A percentile compares a stretch with the other conserved stretches of the same genome.
phyloP scores from a whole-genome alignment of 1,140 invertebrate species.

The Orius insidiosus region DNA sequence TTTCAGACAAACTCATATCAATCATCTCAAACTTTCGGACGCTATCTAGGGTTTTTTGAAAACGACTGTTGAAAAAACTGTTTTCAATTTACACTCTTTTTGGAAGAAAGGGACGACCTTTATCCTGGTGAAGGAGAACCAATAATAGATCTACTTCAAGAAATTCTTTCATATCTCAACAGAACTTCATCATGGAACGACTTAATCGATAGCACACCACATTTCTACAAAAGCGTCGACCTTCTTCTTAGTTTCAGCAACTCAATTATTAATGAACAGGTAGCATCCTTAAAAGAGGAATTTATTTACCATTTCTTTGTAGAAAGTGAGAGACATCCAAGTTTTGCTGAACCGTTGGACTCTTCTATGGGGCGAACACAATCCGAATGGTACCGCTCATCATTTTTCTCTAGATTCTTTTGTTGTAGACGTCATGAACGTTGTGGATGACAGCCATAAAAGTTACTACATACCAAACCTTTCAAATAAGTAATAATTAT shows the following conservation, averaged over 20 bases:
- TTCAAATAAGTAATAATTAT: background rate
- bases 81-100: slow-evolving; percentile 6
- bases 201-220: slow-evolving; percentile 11
- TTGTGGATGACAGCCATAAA: background rate
- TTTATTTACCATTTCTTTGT: too few relatives aligned
- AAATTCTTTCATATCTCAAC: slow-evolving; percentile 14
- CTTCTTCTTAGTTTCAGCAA: slow-evolving; percentile 10
- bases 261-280: slow-evolving; percentile 16
- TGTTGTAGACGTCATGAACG: slow-evolving; percentile 13
- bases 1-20: slow-evolving; percentile 40
- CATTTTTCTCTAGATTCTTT: slow-evolving; percentile 12
- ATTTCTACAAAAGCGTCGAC: slow-evolving; percentile 16
- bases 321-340: slow-evolving; percentile 16
- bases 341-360: slow-evolving; percentile 11
- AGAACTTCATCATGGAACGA: slow-evolving; percentile 12
- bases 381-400: slow-evolving; percentile 8
- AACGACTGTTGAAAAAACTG: slow-evolving; percentile 4
- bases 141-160: slow-evolving; percentile 10
- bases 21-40: slow-evolving; percentile 44
- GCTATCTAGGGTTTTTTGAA: slow-evolving; percentile 40
- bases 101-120: slow-evolving; percentile 7
- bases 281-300: too few relatives aligned
- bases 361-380: slow-evolving; percentile 10
- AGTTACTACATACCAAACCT: slow-evolving; percentile 1
- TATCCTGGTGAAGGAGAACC: slow-evolving; percentile 18